Evolutionary conservation across 2,888 invertebrate genomes (phyloP), one percentile per base, ranked within the genome.

Genomic region (Ceramica pisi): DNA sequence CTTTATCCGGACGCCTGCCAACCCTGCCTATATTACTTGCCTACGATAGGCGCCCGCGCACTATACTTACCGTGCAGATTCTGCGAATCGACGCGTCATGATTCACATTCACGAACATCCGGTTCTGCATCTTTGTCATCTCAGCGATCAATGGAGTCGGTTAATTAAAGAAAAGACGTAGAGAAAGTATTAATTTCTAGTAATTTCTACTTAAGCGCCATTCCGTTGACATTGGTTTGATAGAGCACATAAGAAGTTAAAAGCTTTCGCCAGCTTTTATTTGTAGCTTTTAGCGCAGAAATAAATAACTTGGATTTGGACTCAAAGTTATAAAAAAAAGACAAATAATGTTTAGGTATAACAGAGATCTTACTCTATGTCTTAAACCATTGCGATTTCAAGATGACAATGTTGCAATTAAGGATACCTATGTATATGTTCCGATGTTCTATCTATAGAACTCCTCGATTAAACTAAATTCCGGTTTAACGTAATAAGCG

Each of bases 81-180:
- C 93, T 83, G 86, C 87, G 93, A 94, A 93, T 78, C 78, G 44
- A 76, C 84, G 84, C 87, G 87, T 84, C 82, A 84, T 94, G 94
- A 93, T 86, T 94, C 94, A 94, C 83, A 93, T 86, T 94, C 94
- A 94, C 83, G 74, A 67, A 76, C 80, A 88, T 91, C 91, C 91
- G 91, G 91, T 87, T 88, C 83, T 61, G 26, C 89, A 90, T 92
- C 92, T 88, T 90, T 88, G 90, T 88, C 88, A 89, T 89, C 84
- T 82, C 70, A 85, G 80, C 68, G 67, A 84, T 87, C 83, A 82
- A 79, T 72, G 76, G 60, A 59, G 53, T 66, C 73, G 10, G 65
- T 75, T 79, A 74, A 71, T 78, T 77, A 67, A 78, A 71, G 75
- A 78, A 81, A 78, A 81, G 71, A 35, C 55, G 44, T 56, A 55